Percentiles rank a stretch among this genome's conserved stretches.
Conservation (phyloP, 2,888 invertebrate genomes). For the Epirrita christyi region DNA sequence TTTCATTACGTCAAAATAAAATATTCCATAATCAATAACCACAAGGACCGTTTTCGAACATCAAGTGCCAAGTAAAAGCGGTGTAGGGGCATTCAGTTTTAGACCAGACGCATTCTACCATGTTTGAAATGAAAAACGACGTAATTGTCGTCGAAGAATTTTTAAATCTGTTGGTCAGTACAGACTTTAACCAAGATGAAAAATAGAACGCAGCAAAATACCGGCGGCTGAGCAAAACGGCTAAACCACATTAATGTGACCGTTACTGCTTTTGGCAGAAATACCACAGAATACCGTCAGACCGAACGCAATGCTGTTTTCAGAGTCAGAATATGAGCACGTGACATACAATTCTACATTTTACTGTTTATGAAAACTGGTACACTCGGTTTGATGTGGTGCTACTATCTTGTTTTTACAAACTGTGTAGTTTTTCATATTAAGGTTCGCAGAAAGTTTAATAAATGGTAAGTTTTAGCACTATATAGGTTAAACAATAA, state of each 20-base stretch:
- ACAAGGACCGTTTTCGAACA: no score
- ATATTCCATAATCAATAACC: no score
- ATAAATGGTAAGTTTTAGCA: not conserved
- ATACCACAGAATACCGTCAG: constrained; percentile 22
- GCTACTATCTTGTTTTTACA: constrained; percentile 5
- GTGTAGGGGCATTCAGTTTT: no score
- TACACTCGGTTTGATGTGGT: constrained; percentile 1
- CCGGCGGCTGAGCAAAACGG: constrained; percentile 15
- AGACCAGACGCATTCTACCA: no score
- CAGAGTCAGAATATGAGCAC: constrained; percentile 13
- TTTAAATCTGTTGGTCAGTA: no score
- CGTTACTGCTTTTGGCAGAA: constrained; percentile 29
- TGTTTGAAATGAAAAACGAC: no score
- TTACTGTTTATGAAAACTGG: constrained; percentile 5
- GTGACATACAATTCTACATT: constrained; percentile 19
- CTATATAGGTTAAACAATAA: no score
- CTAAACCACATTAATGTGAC: constrained; percentile 26
- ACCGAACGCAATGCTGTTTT: constrained; percentile 16
- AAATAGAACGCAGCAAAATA: constrained; percentile 15
- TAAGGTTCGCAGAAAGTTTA: not conserved
- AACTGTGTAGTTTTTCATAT: not conserved
- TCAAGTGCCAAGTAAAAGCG: no score
- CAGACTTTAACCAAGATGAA: no score
- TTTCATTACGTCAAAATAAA: no score
- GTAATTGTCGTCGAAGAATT: no score